A percentile compares a stretch with the other conserved stretches of the same genome.
These are phyloP conservation scores for Lamproptera curius DNA, from an alignment of 2,888 invertebrate genomes.

Conservation along the genomic window DNA sequence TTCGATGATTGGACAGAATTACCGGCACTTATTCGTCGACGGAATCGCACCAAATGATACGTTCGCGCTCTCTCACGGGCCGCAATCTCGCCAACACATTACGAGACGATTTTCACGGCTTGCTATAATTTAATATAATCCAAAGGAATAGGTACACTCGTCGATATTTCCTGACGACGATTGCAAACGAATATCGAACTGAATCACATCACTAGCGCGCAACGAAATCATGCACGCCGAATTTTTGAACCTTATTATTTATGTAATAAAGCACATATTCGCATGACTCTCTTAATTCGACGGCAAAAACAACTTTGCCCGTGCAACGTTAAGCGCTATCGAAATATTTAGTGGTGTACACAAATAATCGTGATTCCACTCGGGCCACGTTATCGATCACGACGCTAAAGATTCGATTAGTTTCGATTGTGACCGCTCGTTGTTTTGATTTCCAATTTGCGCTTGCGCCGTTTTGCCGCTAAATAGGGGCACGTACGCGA, in stretches of 20 bases:
- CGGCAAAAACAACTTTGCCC: slow-evolving; percentile 31
- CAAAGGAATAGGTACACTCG: slow-evolving; percentile 73
- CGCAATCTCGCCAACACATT: slow-evolving; percentile 71
- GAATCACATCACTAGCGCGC: slow-evolving; percentile 21
- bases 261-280: slow-evolving; percentile 45
- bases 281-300: neutral
- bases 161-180: slow-evolving; percentile 36
- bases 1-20: slow-evolving; percentile 69
- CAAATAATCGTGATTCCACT: slow-evolving; percentile 73
- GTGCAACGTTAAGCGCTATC: neutral
- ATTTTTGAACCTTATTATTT: no score
- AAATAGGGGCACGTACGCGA: slow-evolving; percentile 71
- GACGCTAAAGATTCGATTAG: slow-evolving; percentile 70
- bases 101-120: slow-evolving; percentile 76
- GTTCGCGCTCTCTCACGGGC: slow-evolving; percentile 67
- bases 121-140: slow-evolving; percentile 77
- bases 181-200: slow-evolving; percentile 35
- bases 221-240: no score
- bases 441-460: slow-evolving; percentile 78
- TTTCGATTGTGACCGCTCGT: slow-evolving; percentile 60
- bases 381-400: slow-evolving; percentile 73
- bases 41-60: slow-evolving; percentile 65
- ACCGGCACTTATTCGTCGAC: slow-evolving; percentile 59
- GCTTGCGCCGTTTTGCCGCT: slow-evolving; percentile 70
- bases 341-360: slow-evolving; percentile 31